A percentile compares a stretch with the other conserved stretches of the same genome.
Evolutionary conservation across 2,888 invertebrate species (phyloP).

Genomic region (Pimpla rufipes): DNA sequence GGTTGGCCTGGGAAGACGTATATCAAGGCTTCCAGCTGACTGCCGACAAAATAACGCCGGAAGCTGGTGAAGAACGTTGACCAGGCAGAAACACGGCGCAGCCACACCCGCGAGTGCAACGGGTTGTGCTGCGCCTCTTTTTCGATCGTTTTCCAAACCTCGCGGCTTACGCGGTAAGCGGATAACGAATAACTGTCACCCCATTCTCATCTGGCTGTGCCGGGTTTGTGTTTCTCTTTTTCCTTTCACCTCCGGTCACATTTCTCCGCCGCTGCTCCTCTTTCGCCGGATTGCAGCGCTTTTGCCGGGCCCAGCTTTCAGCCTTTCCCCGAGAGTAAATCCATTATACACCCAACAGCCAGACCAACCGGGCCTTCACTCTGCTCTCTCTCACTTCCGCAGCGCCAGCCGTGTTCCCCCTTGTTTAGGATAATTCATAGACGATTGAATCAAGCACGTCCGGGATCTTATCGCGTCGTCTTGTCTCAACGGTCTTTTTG

Average conservation of each 20-base stretch:
- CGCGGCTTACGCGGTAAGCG: slow-evolving; percentile 33
- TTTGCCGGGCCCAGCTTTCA: slow-evolving; percentile 27
- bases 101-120: neutral
- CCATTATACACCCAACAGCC: slow-evolving; percentile 34
- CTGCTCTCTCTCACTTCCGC: slow-evolving; percentile 2
- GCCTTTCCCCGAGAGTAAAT: slow-evolving; percentile 39
- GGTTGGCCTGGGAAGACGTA: neutral
- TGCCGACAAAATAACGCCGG: neutral
- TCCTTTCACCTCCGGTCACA: slow-evolving; percentile 10
- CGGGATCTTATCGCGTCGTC: slow-evolving; percentile 48
- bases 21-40: neutral
- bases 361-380: neutral
- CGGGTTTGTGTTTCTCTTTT: slow-evolving; percentile 26
- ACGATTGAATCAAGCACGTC: slow-evolving; percentile 66
- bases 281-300: slow-evolving; percentile 13
- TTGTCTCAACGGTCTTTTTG: neutral
- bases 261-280: neutral
- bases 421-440: slow-evolving; percentile 72
- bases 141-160: slow-evolving; percentile 24
- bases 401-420: slow-evolving; percentile 41
- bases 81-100: neutral
- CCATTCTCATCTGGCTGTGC: slow-evolving; percentile 21
- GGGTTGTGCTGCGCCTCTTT: neutral
- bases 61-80: neutral
- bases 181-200: slow-evolving; percentile 43